These are phyloP conservation scores for Athene cunicularia DNA, from an alignment of 2,113 vertebrate genomes.

Conservation along the genomic window DNA sequence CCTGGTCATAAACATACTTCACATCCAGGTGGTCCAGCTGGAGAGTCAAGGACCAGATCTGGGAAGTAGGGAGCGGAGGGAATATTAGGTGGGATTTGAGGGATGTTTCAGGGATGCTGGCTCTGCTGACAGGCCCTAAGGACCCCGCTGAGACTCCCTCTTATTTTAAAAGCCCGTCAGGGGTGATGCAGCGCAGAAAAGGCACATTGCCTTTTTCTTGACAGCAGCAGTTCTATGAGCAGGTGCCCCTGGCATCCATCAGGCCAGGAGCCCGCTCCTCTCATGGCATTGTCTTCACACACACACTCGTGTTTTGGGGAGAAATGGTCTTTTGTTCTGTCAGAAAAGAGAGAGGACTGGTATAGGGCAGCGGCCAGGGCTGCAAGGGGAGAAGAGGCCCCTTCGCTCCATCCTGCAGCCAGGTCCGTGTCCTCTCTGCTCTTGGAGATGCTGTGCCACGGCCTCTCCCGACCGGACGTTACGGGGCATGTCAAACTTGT, in stretches of 20 bases:
- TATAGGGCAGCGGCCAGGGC: not conserved
- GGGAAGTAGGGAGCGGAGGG: not conserved
- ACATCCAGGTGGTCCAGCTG: not conserved
- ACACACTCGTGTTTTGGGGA: not conserved
- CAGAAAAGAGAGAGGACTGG: not conserved
- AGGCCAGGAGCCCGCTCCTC: not conserved
- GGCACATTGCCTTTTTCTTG: not conserved
- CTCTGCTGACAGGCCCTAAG: not conserved
- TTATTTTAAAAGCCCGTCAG: not conserved
- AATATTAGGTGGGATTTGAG: not conserved
- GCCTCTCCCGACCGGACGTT: rapidly evolving
- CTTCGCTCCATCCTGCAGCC: not conserved
- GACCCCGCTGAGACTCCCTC: not conserved
- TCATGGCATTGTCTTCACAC: not conserved
- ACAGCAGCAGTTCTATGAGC: not conserved
- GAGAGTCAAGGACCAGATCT: not conserved
- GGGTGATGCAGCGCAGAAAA: not conserved
- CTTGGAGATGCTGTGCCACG: not conserved
- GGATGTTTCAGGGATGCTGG: not conserved
- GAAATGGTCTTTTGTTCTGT: not conserved
- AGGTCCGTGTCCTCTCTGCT: not conserved
- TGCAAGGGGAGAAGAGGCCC: not conserved
- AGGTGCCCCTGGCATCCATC: rapidly evolving
- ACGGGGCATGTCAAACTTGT: not conserved
- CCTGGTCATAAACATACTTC: not conserved